Base-by-base conservation (phyloP, 2,888 invertebrate species). In the Trichogramma dendrolimi region DNA sequence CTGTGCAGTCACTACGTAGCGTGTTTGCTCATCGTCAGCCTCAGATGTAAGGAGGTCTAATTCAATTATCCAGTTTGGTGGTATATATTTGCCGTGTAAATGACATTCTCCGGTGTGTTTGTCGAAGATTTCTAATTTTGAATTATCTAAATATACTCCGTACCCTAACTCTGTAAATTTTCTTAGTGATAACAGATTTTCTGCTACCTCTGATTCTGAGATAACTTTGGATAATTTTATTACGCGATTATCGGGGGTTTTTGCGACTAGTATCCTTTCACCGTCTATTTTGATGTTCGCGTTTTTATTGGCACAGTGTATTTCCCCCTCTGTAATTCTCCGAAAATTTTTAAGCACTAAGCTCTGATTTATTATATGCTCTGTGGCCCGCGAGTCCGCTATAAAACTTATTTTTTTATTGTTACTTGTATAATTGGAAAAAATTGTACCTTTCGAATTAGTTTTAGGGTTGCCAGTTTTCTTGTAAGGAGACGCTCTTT, bases 161-260 rank as follows among this genome's bases (percentile, higher is more conserved):
- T 58, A 54, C 2, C 59, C 58, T 40, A 42, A 48, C 39, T 65
- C 61, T 10, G 56, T 50, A 53, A 62, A 65, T 41, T 61, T 58
- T 53, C 65, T 50, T 6, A 65, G 40, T 10, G 62, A 65, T 6
- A 65, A 52, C 11, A 61, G 27, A 48, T 65, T 65, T 49, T 65
- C 62, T 8, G 49, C 6, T 2, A 61, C 42, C 1, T 41, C 39
- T n/a, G 48, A 27, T 4, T 53, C 44, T 41, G 38, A 61, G 4
- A 61, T 56, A 4, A 61, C 61, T 5, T 61, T 56, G 5, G 51
- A 10, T 47, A 47, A 40, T 8, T 11, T 27, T 6, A 52, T 39
- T 39, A 6, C 47, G 2, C 11, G 10, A 38, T 52, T 14, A 8
- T 49, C 40, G 3, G 14, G 10, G 41, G n/a, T 11, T 6, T 11